These are phyloP conservation scores for Drosophila barbarae DNA, from an alignment of 2,888 invertebrate genomes.

Conservation along the genomic window DNA sequence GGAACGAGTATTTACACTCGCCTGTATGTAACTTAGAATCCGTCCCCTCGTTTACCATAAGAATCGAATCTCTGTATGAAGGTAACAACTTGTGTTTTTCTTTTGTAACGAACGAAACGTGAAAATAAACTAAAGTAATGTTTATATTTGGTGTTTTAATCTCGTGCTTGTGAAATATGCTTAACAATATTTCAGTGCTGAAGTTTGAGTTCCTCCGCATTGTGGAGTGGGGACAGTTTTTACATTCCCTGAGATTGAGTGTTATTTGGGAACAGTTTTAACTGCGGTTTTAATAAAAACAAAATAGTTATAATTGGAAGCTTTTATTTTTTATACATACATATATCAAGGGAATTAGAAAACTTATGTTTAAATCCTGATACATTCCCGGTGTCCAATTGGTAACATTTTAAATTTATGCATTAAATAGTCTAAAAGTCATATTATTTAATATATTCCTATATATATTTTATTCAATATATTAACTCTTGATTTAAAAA, in stretches of 20 bases:
- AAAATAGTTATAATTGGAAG: background rate
- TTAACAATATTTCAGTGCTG: background rate
- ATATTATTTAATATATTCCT: background rate
- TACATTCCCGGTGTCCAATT: no score
- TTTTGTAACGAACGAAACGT: slow-evolving; percentile 47
- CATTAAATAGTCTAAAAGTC: background rate
- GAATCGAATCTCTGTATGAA: slow-evolving; percentile 47
- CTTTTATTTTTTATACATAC: background rate
- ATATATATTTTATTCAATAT: background rate
- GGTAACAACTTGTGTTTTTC: slow-evolving; percentile 44
- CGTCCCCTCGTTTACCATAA: slow-evolving; percentile 51
- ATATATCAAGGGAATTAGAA: background rate
- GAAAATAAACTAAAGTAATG: slow-evolving; percentile 50
- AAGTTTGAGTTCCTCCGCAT: background rate
- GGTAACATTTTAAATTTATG: background rate
- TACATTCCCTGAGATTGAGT: no score
- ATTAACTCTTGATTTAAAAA: background rate
- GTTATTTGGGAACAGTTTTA: background rate
- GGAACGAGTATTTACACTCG: background rate
- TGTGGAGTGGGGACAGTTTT: no score
- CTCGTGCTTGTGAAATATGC: no score
- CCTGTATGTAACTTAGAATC: slow-evolving; percentile 42
- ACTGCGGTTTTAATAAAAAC: background rate
- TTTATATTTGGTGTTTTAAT: slow-evolving; percentile 1
- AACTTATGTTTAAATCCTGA: background rate